Percentiles rank a stretch among this genome's conserved stretches.
Evolutionary conservation across 2,888 invertebrate genomes (phyloP).

Genomic region (Phyto melanocephala): DNA sequence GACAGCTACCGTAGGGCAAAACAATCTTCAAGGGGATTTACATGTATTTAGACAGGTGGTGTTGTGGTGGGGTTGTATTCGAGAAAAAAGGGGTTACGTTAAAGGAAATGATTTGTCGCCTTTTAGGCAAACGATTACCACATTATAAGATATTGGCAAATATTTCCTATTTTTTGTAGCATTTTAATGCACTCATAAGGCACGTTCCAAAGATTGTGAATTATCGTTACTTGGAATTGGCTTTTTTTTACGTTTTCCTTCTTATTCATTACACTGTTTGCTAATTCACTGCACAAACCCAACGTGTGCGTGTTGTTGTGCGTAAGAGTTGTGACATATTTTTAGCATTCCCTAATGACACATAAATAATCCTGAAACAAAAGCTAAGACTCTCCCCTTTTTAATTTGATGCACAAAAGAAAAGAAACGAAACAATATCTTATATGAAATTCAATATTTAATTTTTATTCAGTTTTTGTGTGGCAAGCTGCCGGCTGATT

Average conservation of each 20-base stretch:
- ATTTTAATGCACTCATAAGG: constrained; percentile 61
- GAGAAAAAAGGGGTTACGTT: constrained; percentile 42
- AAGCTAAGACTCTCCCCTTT: constrained; percentile 42
- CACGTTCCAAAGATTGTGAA: constrained; percentile 62
- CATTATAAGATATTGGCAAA: constrained; percentile 73
- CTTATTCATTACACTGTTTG: constrained; percentile 26
- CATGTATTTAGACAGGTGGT: neutral
- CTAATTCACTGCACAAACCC: constrained; percentile 50
- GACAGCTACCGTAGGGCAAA: constrained; percentile 35
- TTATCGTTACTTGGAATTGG: constrained; percentile 59
- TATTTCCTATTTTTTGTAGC: constrained; percentile 30
- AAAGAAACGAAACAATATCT: constrained; percentile 16
- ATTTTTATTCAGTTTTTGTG: constrained; percentile 25
- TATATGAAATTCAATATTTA: constrained; percentile 62
- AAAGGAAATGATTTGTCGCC: constrained; percentile 77
- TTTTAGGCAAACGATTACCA: constrained; percentile 77
- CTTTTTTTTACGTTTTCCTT: neutral
- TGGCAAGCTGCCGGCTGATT: neutral
- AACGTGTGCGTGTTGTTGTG: constrained; percentile 41
- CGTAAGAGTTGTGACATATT: constrained; percentile 74
- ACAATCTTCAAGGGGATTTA: constrained; percentile 50
- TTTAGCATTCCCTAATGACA: constrained; percentile 73
- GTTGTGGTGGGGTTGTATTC: neutral
- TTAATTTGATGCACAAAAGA: neutral
- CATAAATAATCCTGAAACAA: constrained; percentile 73